These are phyloP conservation scores for Corythoichthys haematopterus DNA, from an alignment of 2,113 vertebrate genomes.

Conservation along the genomic window DNA sequence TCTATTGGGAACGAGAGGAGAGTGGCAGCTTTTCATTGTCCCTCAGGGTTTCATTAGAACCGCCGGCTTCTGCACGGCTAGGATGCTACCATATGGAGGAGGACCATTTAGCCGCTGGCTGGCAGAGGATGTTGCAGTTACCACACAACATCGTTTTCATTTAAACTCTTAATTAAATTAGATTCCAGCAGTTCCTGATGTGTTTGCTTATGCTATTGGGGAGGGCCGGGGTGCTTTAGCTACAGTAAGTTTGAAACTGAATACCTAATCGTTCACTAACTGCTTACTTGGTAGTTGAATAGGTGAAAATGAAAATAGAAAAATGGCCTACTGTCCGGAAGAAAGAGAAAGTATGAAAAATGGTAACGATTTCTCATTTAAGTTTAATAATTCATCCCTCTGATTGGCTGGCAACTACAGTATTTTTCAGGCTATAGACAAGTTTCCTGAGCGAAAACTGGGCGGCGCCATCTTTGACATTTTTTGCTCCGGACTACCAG, in stretches of 20 bases:
- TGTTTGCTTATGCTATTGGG: constrained; percentile 7
- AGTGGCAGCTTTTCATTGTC: constrained; percentile 40
- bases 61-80: constrained; percentile 17
- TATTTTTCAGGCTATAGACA: no score
- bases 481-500: no score
- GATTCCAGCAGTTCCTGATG: constrained; percentile 11
- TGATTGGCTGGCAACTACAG: no score
- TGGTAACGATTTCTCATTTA: no score
- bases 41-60: constrained; percentile 45
- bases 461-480: no score
- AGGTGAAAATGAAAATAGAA: not conserved
- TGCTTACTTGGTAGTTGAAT: not conserved
- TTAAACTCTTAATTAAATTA: constrained; percentile 47
- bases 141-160: constrained; percentile 44
- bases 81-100: constrained; percentile 26
- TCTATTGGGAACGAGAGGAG: constrained; percentile 37
- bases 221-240: not conserved
- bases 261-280: not conserved
- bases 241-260: not conserved
- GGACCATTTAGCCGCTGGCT: constrained; percentile 29
- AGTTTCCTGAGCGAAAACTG: no score
- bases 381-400: no score
- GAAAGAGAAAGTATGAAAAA: not conserved
- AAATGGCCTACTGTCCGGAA: not conserved
- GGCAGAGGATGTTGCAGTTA: constrained; percentile 38